Percentiles rank a stretch among this genome's conserved stretches.
These are phyloP conservation scores for Acinonyx jubatus DNA, from an alignment of 2,113 vertebrate species.

Conservation along the genomic window DNA sequence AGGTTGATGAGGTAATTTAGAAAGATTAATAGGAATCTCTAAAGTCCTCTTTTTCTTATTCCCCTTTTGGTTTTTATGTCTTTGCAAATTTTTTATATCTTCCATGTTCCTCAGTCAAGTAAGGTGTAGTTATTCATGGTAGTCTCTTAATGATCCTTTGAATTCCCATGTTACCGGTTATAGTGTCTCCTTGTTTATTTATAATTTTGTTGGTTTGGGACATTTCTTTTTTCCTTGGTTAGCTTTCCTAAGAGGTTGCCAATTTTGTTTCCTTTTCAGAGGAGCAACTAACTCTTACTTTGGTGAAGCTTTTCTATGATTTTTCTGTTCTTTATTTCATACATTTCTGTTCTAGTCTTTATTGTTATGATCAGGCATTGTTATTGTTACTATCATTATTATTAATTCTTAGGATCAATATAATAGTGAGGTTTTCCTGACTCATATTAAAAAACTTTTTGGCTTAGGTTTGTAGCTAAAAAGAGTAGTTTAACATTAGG, in stretches of 20 bases:
- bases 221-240: background rate
- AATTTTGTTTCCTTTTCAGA: background rate
- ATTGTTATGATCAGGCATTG: background rate
- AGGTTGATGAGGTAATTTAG: background rate
- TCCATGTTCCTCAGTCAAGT: background rate
- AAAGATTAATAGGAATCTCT: background rate
- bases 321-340: background rate
- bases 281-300: background rate
- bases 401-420: conserved; percentile 4
- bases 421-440: background rate
- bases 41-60: background rate
- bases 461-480: background rate
- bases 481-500: background rate
- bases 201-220: background rate
- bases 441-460: background rate
- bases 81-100: background rate
- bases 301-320: background rate
- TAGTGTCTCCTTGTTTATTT: background rate
- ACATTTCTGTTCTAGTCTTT: background rate
- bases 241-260: background rate
- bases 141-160: background rate
- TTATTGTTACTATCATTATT: background rate
- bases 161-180: background rate
- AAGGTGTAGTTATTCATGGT: background rate
- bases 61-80: background rate